Evolutionary conservation across 1,140 invertebrate genomes (phyloP).

Genomic region (Rhopalosiphum padi): DNA sequence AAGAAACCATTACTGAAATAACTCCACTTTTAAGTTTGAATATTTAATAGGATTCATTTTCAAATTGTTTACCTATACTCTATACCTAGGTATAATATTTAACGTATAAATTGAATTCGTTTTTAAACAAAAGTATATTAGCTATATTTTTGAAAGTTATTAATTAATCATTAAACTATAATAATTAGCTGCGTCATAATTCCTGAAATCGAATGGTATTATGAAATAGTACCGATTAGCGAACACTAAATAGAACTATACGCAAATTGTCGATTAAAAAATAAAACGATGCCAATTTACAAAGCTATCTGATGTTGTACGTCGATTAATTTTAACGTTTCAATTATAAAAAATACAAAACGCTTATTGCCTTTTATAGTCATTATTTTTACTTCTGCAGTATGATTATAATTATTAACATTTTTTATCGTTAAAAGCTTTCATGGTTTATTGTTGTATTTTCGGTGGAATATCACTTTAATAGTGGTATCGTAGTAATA

Average conservation of each 20-base stretch:
- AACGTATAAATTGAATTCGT: not conserved
- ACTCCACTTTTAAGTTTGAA: not conserved
- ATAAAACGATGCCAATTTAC: not conserved
- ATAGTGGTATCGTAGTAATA: not conserved
- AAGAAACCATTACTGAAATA: not conserved
- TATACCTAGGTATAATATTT: too few relatives aligned
- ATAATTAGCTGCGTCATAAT: not conserved
- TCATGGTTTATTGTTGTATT: not conserved
- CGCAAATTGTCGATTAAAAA: not conserved
- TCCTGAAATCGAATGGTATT: not conserved
- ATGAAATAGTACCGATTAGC: not conserved
- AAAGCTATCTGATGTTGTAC: not conserved
- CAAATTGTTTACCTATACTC: not conserved
- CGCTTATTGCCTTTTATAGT: not conserved
- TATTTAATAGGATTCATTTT: not conserved
- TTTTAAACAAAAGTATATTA: not conserved
- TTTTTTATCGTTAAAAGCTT: not conserved
- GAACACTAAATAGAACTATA: not conserved
- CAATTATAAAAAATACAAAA: not conserved
- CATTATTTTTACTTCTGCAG: not conserved
- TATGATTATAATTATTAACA: not conserved
- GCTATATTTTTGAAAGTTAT: not conserved
- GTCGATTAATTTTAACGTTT: not conserved
- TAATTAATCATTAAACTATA: not conserved
- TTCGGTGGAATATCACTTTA: not conserved